A percentile compares a stretch with the other conserved stretches of the same genome.
Evolutionary conservation across 2,888 invertebrate species (phyloP).

Genomic region (Marronus borbonicus): DNA sequence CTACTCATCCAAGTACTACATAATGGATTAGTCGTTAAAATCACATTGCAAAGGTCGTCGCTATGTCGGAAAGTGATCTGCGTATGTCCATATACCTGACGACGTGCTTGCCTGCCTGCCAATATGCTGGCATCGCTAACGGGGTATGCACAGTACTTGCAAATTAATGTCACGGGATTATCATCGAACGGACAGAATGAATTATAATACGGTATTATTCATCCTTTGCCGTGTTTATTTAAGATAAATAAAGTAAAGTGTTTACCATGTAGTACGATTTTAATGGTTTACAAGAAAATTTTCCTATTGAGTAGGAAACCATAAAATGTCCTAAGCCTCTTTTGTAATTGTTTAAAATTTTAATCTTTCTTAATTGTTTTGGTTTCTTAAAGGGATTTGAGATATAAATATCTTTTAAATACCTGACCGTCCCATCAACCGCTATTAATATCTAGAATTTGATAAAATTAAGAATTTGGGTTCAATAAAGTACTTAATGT

Average conservation of each 20-base stretch:
- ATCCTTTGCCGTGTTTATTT: constrained; percentile 15
- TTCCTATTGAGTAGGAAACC: not conserved
- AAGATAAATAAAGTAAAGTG: not conserved
- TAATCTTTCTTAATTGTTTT: not conserved
- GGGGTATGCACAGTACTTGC: constrained; percentile 27
- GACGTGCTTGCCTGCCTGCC: not conserved
- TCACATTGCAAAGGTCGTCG: constrained; percentile 38
- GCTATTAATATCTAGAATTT: too few relatives aligned
- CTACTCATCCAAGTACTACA: constrained; percentile 30
- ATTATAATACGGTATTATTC: constrained; percentile 32
- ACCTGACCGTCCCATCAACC: too few relatives aligned
- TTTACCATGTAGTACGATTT: constrained; percentile 20
- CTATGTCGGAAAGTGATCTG: constrained; percentile 33
- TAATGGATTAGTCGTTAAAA: constrained; percentile 41
- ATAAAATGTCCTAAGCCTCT: not conserved
- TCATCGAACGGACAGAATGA: constrained; percentile 32
- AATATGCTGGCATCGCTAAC: constrained; percentile 1
- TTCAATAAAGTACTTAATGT: too few relatives aligned
- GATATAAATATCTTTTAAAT: too few relatives aligned
- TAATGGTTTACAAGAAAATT: constrained; percentile 10
- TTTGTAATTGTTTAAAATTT: not conserved
- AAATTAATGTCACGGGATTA: constrained; percentile 35
- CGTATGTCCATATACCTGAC: constrained; percentile 36
- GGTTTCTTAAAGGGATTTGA: too few relatives aligned
- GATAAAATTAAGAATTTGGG: too few relatives aligned